phyloP scores from a whole-genome alignment of 2,888 invertebrate species.

The Synanthedon tipuliformis region DNA sequence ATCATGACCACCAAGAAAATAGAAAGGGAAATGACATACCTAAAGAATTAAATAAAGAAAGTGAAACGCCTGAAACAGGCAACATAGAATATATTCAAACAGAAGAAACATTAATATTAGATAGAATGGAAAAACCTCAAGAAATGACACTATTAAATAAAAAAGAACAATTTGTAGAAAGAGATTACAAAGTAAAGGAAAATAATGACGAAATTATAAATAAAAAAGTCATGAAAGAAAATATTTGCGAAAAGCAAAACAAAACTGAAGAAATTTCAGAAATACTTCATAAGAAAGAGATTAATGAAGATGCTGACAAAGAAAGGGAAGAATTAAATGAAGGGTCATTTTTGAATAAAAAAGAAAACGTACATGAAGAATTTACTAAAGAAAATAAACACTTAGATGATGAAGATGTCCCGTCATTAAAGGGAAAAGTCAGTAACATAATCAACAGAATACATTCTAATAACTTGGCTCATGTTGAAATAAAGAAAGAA shows the following conservation, averaged over 20 bases:
- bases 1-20: no score
- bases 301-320: not conserved
- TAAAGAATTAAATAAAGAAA: not conserved
- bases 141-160: no score
- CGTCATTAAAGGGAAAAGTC: conserved; percentile 36
- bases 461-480: conserved; percentile 12
- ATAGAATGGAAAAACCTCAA: no score
- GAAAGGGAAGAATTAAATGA: not conserved
- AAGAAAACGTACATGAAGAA: conserved; percentile 1
- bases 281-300: not conserved
- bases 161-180: no score
- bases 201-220: no score
- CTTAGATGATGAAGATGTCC: conserved; percentile 13
- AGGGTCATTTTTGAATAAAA: not conserved
- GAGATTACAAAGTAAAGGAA: no score
- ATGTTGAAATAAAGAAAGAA: conserved; percentile 9
- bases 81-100: not conserved
- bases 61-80: not conserved
- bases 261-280: not conserved
- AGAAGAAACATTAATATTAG: not conserved
- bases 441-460: conserved; percentile 27
- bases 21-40: not conserved
- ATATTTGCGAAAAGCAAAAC: not conserved
- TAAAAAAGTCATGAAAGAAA: not conserved
- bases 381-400: not conserved